Percentiles rank a stretch among this genome's conserved stretches.
These are phyloP conservation scores for silkworm (Bombyx mori) DNA, from an alignment of 1,140 invertebrate genomes.

Conservation along the genomic window ASM3026992v2 NC_085130.1:1520001-1520500, in stretches of 20 bases:
- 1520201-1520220: too few species aligned
- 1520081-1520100: too few species aligned
- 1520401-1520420: slow-evolving; percentile 19
- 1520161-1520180: too few species aligned
- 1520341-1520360: slow-evolving; percentile 3
- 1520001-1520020: too few species aligned
- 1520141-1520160: too few species aligned
- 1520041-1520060: too few species aligned
- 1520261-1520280: slow-evolving; percentile 29
- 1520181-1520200: too few species aligned
- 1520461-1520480: slow-evolving; percentile 24
- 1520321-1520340: slow-evolving; percentile 13
- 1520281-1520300: slow-evolving; percentile 41
- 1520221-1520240: slow-evolving; percentile 12
- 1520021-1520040: too few species aligned
- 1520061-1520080: too few species aligned
- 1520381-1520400: slow-evolving; percentile 28
- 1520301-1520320: slow-evolving; percentile 46
- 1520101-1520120: too few species aligned
- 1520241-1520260: slow-evolving; percentile 13
- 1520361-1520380: slow-evolving; percentile 6
- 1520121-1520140: too few species aligned
- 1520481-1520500: too few species aligned
- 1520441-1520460: slow-evolving; percentile 30
- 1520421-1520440: slow-evolving; percentile 29